These are phyloP conservation scores for Pipistrellus pipistrellus DNA, from an alignment of 2,797 vertebrate genomes.

Conservation along the genomic window DNA sequence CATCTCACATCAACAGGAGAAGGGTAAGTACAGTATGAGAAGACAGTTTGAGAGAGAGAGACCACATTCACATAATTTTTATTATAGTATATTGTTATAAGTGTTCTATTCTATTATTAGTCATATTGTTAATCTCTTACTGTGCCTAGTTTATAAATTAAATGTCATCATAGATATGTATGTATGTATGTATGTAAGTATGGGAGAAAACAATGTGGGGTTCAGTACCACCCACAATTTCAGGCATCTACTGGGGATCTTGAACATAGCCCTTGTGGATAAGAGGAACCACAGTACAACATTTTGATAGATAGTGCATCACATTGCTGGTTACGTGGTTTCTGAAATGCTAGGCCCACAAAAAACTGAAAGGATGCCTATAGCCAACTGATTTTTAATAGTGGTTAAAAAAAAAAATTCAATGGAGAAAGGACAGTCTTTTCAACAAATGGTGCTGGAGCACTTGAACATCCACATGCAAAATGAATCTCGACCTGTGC, in stretches of 20 bases:
- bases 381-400: background rate
- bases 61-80: background rate
- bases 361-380: background rate
- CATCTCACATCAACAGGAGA: background rate
- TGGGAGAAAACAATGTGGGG: background rate
- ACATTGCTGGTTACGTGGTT: background rate
- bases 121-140: background rate
- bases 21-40: background rate
- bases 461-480: background rate
- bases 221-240: background rate
- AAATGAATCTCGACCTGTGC: background rate
- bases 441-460: background rate
- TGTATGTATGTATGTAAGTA: background rate
- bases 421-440: background rate
- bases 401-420: background rate
- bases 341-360: background rate
- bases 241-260: background rate
- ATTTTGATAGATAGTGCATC: background rate
- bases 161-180: background rate
- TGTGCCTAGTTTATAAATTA: background rate
- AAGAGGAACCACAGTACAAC: background rate
- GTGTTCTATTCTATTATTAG: background rate
- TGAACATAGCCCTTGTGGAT: background rate
- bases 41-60: background rate
- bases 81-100: background rate